Conservation (phyloP, 2,113 vertebrate genomes). For the Pithys albifrons region DNA sequence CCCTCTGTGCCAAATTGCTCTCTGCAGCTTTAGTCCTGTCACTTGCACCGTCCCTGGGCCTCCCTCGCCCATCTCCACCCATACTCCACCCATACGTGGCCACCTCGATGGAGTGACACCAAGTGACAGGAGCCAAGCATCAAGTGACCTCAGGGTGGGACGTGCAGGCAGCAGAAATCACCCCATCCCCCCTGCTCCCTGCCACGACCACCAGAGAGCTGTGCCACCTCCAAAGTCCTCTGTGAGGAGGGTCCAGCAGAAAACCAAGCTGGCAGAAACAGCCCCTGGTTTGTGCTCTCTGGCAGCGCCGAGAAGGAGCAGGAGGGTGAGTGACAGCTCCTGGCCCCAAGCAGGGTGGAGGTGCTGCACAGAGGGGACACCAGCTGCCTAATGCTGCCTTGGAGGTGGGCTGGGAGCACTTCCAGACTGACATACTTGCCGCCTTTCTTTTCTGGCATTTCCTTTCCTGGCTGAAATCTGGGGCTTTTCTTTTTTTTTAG, state of each 20-base stretch:
- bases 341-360: accelerated
- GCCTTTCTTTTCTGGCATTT: neutral
- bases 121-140: neutral
- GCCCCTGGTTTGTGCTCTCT: neutral
- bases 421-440: neutral
- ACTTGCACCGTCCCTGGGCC: neutral
- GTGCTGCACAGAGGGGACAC: neutral
- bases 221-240: accelerated
- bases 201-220: accelerated
- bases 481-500: neutral
- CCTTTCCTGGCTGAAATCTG: neutral
- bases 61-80: accelerated
- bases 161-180: accelerated
- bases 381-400: neutral
- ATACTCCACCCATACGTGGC: accelerated
- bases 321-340: accelerated
- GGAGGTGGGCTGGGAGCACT: neutral
- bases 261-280: neutral
- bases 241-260: neutral
- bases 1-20: accelerated
- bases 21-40: neutral
- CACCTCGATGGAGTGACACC: neutral
- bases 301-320: accelerated
- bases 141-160: neutral
- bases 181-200: neutral